Base-by-base conservation (phyloP, 2,797 vertebrate genomes). In the Lateolabrax maculatus region DNA sequence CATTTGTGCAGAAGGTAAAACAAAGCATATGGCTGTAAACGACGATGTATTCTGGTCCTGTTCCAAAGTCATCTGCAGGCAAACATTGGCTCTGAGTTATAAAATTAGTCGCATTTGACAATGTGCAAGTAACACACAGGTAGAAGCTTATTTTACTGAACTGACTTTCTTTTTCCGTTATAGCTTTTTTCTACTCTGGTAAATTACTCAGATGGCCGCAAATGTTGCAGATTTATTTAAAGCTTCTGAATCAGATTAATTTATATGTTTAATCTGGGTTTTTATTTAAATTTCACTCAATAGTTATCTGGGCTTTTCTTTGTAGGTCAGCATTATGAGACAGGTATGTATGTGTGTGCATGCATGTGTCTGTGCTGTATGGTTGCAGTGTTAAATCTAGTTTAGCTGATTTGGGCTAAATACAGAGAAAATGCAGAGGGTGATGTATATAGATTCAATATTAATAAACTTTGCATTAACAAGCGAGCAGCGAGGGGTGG, bases 1-100 rank as follows among this genome's bases (percentile, higher is more conserved):
- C 44, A 90, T 89, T 90, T 89, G 77, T 81, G 77, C 75, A 70
- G 73, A 86, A 89, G 85, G 81, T 88, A 92, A 90, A 89, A 92
- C 80, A 89, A 89, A 89, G 74, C 84, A 81, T 68, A 74, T 80
- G 71, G 81, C 82, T 89, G 73, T 84, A 87, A 90, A 93, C 31
- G 48, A 37, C 79, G 79, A 84, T 80, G 69, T 85, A 81, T 92
- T 86, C 88, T 89, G 87, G 87, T 86, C 75, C 82, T 63, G 55
- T 86, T 93, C 84, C 86, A 85, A 90, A 91, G 69, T 89, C 78
- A 84, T 89, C 82, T 84, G 75, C 52, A 77, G 74, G 77, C 80
- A 39, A 66, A 43, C 6, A 7, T 39, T 62, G 57, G 29, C 68
- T 78, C 62, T 4, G 51, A 79, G 62, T 73, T 61, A 55, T 71